Evolutionary conservation across 2,888 invertebrate species (phyloP).

Genomic region (Ochlodes sylvanus): DNA sequence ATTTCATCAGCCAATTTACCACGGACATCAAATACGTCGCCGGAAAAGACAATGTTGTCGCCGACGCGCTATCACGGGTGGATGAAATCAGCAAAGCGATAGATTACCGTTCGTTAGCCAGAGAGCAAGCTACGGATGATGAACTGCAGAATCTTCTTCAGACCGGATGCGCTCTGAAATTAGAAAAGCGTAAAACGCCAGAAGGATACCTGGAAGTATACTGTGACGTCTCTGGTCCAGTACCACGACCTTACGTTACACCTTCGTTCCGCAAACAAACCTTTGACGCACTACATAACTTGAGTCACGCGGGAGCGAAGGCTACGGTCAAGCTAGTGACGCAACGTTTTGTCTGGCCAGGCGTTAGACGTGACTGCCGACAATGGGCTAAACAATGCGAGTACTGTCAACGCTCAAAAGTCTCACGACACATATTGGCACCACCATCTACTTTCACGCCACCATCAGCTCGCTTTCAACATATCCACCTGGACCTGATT

Average conservation of each 20-base stretch:
- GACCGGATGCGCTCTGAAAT: neutral
- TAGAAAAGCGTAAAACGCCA: neutral
- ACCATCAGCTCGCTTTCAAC: constrained; percentile 50
- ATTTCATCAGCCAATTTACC: constrained; percentile 56
- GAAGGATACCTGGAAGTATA: neutral
- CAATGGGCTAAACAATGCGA: constrained; percentile 43
- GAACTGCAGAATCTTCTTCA: constrained; percentile 35
- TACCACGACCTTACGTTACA: constrained; percentile 31
- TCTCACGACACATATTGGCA: constrained; percentile 49
- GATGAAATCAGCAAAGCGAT: constrained; percentile 42
- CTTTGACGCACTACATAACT: constrained; percentile 35
- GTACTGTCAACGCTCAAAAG: constrained; percentile 54
- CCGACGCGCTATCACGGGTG: constrained; percentile 56
- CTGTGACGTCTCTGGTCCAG: neutral
- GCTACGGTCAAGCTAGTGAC: constrained; percentile 4
- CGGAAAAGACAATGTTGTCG: constrained; percentile 55
- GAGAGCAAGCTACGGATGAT: constrained; percentile 38
- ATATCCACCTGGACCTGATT: constrained; percentile 54
- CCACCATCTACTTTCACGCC: constrained; percentile 46
- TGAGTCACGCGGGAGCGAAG: constrained; percentile 14
- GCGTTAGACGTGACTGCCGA: constrained; percentile 8
- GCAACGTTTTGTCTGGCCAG: neutral
- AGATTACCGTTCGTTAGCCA: constrained; percentile 39
- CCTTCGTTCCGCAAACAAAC: constrained; percentile 25
- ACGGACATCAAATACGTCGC: constrained; percentile 55